phyloP scores from a whole-genome alignment of 2,888 invertebrate genomes.

The Spisula subtruncata region DNA sequence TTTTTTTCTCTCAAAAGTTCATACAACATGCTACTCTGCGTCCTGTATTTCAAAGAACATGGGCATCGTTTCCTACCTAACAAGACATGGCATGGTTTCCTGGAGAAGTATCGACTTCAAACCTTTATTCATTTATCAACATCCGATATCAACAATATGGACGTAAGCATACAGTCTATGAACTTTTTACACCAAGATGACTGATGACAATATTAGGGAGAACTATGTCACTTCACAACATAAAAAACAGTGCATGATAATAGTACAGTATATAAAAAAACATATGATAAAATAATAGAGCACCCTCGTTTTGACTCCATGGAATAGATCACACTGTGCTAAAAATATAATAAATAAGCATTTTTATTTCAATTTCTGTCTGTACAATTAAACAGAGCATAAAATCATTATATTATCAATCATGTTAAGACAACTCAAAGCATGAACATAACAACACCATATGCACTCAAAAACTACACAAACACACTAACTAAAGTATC shows the following conservation, averaged over 20 bases:
- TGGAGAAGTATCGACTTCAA: no score
- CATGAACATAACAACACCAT: conserved; percentile 3
- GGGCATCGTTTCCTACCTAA: neutral
- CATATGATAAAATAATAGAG: conserved; percentile 47
- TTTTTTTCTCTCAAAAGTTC: no score
- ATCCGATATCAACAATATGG: no score
- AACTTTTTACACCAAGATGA: neutral
- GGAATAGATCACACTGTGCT: conserved; percentile 52
- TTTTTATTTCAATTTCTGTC: neutral
- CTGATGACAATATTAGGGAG: neutral
- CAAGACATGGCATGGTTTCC: neutral
- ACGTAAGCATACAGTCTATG: neutral
- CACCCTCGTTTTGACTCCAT: conserved; percentile 60
- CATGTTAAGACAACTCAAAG: conserved; percentile 5
- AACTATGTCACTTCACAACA: conserved; percentile 35
- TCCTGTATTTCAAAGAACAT: no score
- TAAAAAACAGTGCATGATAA: conserved; percentile 12
- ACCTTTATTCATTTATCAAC: no score
- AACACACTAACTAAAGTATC: neutral
- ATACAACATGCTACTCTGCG: no score
- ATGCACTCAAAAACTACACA: conserved; percentile 3
- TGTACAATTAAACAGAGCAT: conserved; percentile 6
- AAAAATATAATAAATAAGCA: conserved; percentile 35
- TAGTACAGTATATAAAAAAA: neutral
- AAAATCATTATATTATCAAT: neutral